Evolutionary conservation across 2,113 vertebrate genomes (phyloP), one percentile per base, ranked within the genome.

Genomic region (Hyaena hyaena): DNA sequence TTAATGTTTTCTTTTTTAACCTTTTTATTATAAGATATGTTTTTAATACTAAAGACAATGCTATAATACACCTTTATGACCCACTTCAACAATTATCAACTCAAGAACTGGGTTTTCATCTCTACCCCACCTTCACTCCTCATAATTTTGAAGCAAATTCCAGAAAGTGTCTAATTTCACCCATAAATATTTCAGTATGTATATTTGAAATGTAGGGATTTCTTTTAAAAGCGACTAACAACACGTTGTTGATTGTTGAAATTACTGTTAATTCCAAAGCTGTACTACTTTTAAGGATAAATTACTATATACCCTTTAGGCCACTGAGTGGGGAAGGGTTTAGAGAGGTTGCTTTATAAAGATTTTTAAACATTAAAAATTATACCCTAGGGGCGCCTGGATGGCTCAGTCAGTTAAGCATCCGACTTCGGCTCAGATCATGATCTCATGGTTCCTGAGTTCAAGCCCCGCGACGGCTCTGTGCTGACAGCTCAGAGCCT

Each of bases 111-210:
- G 16, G 26, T n/a, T 39, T 81, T 65, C 39, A 43, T 76, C n/a
- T 90, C 2, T 84, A 10, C 23, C 61, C 14, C 23, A 61, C 53
- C 23, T 15, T 31, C 11, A 45, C 6, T n/a, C 53, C 81, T 17
- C n/a, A 43, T 66, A 28, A 88, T 88, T 92, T 82, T 93, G 79
- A 93, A 89, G 55, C 74, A 93, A 89, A 80, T 86, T 15, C 43
- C 68, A 83, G 69, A 71, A 45, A 35, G 4, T 50, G 10, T 74
- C 6, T 19, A n/a, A 55, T 65, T 90, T 66, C 55, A 66, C 33
- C 48, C 21, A 21, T 69, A 55, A 88, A 17, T 63, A 69, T 94
- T 92, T 86, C 39, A 33, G 11, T 50, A 50, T 33, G 17, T 81
- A 12, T 90, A 93, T 88, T 73, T 76, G 88, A 89, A 96, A 71